Evolutionary conservation across 2,113 vertebrate species (phyloP), one percentile per base, ranked within the genome.

Genomic region (Otolemur garnettii): DNA sequence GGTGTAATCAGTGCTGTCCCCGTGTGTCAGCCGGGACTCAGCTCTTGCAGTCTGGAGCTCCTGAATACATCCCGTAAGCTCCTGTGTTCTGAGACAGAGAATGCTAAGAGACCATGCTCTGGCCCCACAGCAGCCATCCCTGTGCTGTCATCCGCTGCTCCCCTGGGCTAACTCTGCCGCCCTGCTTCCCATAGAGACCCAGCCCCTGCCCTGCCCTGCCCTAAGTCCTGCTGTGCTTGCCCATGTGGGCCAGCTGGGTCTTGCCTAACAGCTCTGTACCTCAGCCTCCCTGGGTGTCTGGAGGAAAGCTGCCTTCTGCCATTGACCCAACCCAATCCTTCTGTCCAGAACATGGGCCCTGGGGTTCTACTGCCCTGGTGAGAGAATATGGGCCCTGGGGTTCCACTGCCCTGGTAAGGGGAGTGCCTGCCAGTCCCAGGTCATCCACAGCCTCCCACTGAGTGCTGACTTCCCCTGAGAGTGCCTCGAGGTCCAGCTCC

Each of bases 101-200:
- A 24, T 0, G 7, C 8, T 57, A 26, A 7, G 12, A 12, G 42
- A 5, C 26, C 0, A 0, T 21, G 17, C 33, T 6, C n/a, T 22
- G 69, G 10, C n/a, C 57, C 72, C 84, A 60, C 22, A 0, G 1
- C 9, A 15, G 71, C n/a, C 60, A 1, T 4, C 69, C 17, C 28
- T 22, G 21, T 55, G 7, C 55, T 50, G 13, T 7, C 22, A 7
- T 17, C 74, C 11, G 69, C 19, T 4, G 9, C 24, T 26, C 15
- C 17, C 57, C 26, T 53, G n/a, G 22, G 28, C 18, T 21, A 4
- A 26, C 81, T 3, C 21, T 35, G 10, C 24, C 5, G 13, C 2
- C 33, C 35, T 35, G 24, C 50, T 80, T 57, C 78, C 38, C 50
- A 38, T 4, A 2, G 66, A 57, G 71, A 30, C 33, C 42, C 24